phyloP scores from a whole-genome alignment of 2,113 vertebrate species.

The Neodontobutis hainanensis region DNA sequence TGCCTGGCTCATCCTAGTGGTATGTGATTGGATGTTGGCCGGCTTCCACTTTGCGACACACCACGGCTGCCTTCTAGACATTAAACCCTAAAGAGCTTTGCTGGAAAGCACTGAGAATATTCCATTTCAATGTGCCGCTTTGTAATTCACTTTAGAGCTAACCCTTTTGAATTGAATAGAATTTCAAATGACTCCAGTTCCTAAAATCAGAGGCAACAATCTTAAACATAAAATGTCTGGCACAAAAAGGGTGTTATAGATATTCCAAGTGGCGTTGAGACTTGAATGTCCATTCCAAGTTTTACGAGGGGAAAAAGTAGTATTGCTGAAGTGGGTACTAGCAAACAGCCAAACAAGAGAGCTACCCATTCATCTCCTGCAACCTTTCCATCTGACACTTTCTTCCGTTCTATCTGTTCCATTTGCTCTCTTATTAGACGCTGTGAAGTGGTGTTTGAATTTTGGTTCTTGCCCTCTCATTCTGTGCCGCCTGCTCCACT shows the following conservation, averaged over 20 bases:
- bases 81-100: slow-evolving; percentile 70
- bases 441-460: slow-evolving; percentile 67
- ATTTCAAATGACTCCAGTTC: slow-evolving; percentile 37
- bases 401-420: slow-evolving; percentile 49
- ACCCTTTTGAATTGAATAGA: slow-evolving; percentile 42
- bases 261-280: slow-evolving; percentile 16
- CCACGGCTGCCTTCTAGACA: slow-evolving; percentile 52
- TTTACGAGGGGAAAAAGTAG: slow-evolving; percentile 11
- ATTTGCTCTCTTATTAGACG: slow-evolving; percentile 71
- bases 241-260: slow-evolving; percentile 10
- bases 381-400: slow-evolving; percentile 55
- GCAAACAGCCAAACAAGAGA: slow-evolving; percentile 21
- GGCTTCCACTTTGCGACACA: slow-evolving; percentile 53
- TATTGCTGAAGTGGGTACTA: slow-evolving; percentile 24
- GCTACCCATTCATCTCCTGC: slow-evolving; percentile 57
- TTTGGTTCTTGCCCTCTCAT: slow-evolving; percentile 52
- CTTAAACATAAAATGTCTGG: slow-evolving; percentile 26
- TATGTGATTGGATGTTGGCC: slow-evolving; percentile 55
- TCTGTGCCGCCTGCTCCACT: slow-evolving; percentile 40
- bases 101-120: slow-evolving; percentile 67
- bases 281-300: slow-evolving; percentile 11
- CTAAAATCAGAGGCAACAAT: slow-evolving; percentile 46
- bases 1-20: slow-evolving; percentile 43
- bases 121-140: slow-evolving; percentile 63
- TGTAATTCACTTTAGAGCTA: slow-evolving; percentile 66